phyloP scores from a whole-genome alignment of 2,797 vertebrate species.

The Phataginus tetradactyla region DNA sequence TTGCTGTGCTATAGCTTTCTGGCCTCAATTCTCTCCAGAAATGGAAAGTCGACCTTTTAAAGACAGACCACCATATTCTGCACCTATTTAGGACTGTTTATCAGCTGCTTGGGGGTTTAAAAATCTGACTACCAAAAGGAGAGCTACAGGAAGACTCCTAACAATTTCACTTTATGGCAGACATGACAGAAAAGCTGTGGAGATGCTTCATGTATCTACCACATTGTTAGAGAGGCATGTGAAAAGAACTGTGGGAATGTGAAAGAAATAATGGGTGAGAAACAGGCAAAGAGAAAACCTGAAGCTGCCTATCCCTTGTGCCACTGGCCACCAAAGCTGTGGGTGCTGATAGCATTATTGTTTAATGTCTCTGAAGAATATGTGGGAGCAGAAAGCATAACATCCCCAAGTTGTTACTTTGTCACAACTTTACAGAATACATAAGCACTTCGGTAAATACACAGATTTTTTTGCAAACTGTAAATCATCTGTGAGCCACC shows the following conservation, averaged over 20 bases:
- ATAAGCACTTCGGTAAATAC: constrained; percentile 86
- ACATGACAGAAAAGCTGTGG: not conserved
- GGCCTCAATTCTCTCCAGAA: not conserved
- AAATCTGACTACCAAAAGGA: not conserved
- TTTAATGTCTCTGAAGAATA: constrained; percentile 75
- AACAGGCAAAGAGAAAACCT: constrained; percentile 20
- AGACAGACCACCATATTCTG: not conserved
- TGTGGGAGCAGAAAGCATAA: constrained; percentile 80
- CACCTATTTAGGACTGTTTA: not conserved
- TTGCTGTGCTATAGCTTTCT: not conserved
- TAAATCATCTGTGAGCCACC: constrained; percentile 93
- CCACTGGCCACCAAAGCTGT: constrained; percentile 55
- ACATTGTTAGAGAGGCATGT: constrained; percentile 31
- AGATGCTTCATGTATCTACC: not conserved
- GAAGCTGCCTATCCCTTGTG: constrained; percentile 51
- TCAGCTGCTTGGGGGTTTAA: not conserved
- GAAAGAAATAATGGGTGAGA: not conserved
- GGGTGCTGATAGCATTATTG: constrained; percentile 72
- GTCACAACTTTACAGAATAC: constrained; percentile 83
- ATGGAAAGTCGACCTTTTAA: not conserved
- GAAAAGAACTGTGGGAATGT: constrained; percentile 31
- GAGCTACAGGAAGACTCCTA: not conserved
- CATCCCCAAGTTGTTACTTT: constrained; percentile 80
- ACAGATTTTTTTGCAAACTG: constrained; percentile 90
- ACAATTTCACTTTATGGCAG: not conserved